Conservation (phyloP, 2,797 vertebrate genomes). For the Pitangus sulphuratus region DNA sequence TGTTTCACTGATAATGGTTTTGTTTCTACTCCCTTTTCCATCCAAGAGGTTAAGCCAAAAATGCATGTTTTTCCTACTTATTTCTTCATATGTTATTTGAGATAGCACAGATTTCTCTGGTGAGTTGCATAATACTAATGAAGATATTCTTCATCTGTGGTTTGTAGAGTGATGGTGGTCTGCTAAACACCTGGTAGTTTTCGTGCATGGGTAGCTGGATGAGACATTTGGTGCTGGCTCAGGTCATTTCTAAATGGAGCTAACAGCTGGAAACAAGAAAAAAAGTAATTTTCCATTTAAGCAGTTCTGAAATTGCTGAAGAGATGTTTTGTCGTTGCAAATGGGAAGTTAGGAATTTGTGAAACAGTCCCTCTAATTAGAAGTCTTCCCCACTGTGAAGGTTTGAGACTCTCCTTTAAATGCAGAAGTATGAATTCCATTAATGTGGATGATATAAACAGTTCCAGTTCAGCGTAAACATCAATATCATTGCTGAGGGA, state of each 20-base stretch:
- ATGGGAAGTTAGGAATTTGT: not conserved
- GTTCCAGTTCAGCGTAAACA: not conserved
- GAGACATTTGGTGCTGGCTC: constrained; percentile 15
- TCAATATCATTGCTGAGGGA: not conserved
- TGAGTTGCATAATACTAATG: not conserved
- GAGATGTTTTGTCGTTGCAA: not conserved
- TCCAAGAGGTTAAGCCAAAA: not conserved
- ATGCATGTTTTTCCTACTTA: not conserved
- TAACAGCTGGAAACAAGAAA: constrained; percentile 34
- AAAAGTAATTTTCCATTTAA: constrained; percentile 41
- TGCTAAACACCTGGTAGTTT: constrained; percentile 14
- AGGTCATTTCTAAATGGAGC: not conserved
- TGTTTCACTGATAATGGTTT: not conserved
- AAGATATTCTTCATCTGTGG: not conserved
- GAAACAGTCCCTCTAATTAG: not conserved
- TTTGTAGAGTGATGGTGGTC: constrained; percentile 27
- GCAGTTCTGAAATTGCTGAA: constrained; percentile 4
- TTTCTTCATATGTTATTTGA: not conserved
- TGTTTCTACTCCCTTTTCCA: not conserved
- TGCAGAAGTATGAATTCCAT: not conserved
- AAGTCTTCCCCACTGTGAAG: not conserved
- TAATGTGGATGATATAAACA: not conserved
- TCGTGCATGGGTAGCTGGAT: not conserved
- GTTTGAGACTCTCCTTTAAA: not conserved
- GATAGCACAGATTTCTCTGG: not conserved